phyloP scores from a whole-genome alignment of 2,888 invertebrate species.

The Tipula confusa region DNA sequence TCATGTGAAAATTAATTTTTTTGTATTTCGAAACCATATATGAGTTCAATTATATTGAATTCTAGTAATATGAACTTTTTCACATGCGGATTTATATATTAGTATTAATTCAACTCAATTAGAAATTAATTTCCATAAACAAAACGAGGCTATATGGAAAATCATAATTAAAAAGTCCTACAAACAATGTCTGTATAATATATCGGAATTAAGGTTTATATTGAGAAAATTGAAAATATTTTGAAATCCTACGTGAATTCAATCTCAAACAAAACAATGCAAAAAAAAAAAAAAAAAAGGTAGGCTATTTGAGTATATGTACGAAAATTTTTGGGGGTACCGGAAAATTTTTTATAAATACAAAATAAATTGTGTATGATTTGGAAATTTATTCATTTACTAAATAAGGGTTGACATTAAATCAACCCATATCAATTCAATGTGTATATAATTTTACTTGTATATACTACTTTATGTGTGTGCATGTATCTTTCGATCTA shows the following conservation, averaged over 20 bases:
- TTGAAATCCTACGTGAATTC: not conserved
- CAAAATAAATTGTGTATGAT: not conserved
- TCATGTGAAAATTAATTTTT: not conserved
- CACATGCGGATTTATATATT: not conserved
- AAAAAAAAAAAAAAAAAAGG: not conserved
- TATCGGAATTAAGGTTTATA: not conserved
- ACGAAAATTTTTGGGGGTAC: not conserved
- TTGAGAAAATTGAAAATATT: not conserved
- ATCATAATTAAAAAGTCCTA: not conserved
- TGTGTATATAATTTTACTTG: not conserved
- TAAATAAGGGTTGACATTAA: slow-evolving; percentile 20
- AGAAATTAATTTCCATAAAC: not conserved
- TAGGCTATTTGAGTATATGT: not conserved
- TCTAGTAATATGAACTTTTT: not conserved
- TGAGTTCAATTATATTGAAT: not conserved
- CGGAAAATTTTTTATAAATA: not conserved
- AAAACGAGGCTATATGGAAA: not conserved
- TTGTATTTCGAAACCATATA: not conserved
- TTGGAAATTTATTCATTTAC: slow-evolving; percentile 20
- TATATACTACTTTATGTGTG: not conserved
- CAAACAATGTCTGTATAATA: not conserved
- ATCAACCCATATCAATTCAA: slow-evolving; percentile 6
- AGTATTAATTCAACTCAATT: not conserved
- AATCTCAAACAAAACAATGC: not conserved
- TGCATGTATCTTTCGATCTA: not conserved